A percentile compares a stretch with the other conserved stretches of the same genome.
Evolutionary conservation across 2,113 vertebrate species (phyloP).

Genomic region (Amphiprion ocellaris): DNA sequence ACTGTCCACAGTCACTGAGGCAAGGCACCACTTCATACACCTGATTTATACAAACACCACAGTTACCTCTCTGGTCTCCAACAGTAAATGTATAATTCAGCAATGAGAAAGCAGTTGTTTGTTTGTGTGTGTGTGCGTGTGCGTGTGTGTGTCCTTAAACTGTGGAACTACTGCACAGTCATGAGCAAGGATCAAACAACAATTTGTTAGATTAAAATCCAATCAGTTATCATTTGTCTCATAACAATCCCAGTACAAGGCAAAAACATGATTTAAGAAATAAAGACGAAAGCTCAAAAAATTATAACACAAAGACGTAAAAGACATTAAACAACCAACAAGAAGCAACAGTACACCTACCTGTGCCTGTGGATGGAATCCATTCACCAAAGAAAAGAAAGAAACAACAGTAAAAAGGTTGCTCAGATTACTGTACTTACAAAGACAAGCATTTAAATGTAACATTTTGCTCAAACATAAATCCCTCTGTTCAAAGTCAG

Average conservation of each 20-base stretch:
- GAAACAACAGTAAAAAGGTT: constrained; percentile 2
- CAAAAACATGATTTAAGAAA: neutral
- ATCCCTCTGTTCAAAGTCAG: neutral
- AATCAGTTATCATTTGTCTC: too few relatives aligned
- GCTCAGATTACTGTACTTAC: constrained; percentile 7
- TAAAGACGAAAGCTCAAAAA: neutral
- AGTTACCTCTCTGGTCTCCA: neutral
- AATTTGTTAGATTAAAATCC: too few relatives aligned
- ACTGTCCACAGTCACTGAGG: constrained; percentile 95
- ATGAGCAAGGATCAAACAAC: too few relatives aligned
- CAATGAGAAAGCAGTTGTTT: neutral
- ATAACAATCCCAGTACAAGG: neutral
- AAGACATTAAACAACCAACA: neutral
- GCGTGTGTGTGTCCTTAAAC: too few relatives aligned
- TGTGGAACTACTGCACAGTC: too few relatives aligned
- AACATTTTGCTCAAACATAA: neutral
- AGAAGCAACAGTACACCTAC: constrained; percentile 52
- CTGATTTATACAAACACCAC: constrained; percentile 70
- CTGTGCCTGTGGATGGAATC: constrained; percentile 78
- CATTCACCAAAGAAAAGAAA: constrained; percentile 22
- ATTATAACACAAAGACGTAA: neutral
- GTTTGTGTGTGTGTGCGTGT: too few relatives aligned
- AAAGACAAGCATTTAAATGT: neutral
- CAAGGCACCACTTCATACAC: constrained; percentile 97
- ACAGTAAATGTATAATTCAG: neutral